These are phyloP conservation scores for Cheilosia scutellata DNA, from an alignment of 2,888 invertebrate species.

Conservation along the genomic window DNA sequence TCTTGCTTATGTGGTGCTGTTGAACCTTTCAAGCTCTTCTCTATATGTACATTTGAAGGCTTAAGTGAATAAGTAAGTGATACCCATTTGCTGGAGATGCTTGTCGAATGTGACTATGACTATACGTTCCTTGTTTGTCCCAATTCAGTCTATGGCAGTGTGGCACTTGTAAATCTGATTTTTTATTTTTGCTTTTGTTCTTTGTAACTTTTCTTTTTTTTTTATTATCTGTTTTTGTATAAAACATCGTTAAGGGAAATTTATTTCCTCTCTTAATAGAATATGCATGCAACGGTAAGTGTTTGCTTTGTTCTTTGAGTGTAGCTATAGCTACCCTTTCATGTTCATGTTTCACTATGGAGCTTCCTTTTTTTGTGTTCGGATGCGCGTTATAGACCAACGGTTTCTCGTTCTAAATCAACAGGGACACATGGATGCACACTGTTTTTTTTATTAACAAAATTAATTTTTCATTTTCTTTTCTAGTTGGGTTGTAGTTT, in stretches of 20 bases:
- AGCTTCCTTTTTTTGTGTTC: conserved; percentile 43
- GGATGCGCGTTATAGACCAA: neutral
- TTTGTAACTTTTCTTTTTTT: conserved; percentile 23
- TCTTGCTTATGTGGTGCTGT: neutral
- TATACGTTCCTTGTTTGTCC: conserved; percentile 39
- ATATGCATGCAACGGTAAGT: conserved; percentile 26
- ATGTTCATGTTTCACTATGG: conserved; percentile 13
- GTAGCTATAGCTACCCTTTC: conserved; percentile 1
- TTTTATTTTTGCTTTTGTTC: neutral
- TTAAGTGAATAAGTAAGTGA: conserved; percentile 74
- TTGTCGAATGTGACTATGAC: conserved; percentile 60
- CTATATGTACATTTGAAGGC: conserved; percentile 40
- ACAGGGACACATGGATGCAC: conserved; percentile 47
- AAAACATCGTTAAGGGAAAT: conserved; percentile 63
- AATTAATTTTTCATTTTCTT: conserved; percentile 6
- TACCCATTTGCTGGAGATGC: conserved; percentile 64
- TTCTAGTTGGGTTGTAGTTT: conserved; percentile 28
- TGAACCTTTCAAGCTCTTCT: conserved; percentile 55
- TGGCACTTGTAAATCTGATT: conserved; percentile 22
- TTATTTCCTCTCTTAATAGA: conserved; percentile 41
- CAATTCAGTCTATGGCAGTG: conserved; percentile 34
- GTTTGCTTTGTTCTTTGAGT: conserved; percentile 53
- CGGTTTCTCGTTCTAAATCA: conserved; percentile 38
- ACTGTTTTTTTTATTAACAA: conserved; percentile 4
- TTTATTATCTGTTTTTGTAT: conserved; percentile 21